Evolutionary conservation across 2,888 invertebrate genomes (phyloP), one percentile per base, ranked within the genome.

Genomic region (Pristionchus mayeri): DNA sequence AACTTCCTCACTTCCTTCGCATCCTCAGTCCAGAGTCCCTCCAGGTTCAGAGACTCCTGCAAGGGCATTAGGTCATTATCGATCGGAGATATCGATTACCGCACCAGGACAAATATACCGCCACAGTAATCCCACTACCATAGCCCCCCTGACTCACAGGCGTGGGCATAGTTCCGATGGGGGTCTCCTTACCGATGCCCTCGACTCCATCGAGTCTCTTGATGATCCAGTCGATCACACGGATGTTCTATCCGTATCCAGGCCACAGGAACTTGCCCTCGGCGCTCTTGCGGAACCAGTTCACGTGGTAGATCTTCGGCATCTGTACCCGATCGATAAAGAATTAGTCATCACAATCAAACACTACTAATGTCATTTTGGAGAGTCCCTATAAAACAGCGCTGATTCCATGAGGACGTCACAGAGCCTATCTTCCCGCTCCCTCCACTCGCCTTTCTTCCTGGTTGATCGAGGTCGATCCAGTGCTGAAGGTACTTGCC

Each of bases 291-390:
- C 98, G 95, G 95, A 99, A 99, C 99, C 99, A 99, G 94, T 99
- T 99, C 85, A 99, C 98, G 93, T 99, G 98, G 95, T 97, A 99
- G 91, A 99, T 96, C 93, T 96, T 96, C 3, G 99, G 99, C 91
- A 98, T 94, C 86, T 95, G 94, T 18, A 84, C 60, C n/a, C n/a
- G n/a, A n/a, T n/a, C n/a, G n/a, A n/a, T n/a, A n/a, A n/a, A n/a
- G n/a, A n/a, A n/a, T n/a, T n/a, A n/a, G n/a, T n/a, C n/a, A n/a
- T n/a, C n/a, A n/a, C n/a, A n/a, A n/a, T n/a, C n/a, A n/a, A n/a
- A n/a, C n/a, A n/a, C n/a, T n/a, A n/a, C n/a, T n/a, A n/a, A n/a
- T n/a, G n/a, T n/a, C n/a, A n/a, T n/a, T n/a, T n/a, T n/a, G n/a
- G n/a, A n/a, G n/a, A n/a, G n/a, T n/a, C n/a, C n/a, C n/a, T n/a